Base-by-base conservation (phyloP, 2,113 vertebrate genomes). In the Cryptotis parvus region DNA sequence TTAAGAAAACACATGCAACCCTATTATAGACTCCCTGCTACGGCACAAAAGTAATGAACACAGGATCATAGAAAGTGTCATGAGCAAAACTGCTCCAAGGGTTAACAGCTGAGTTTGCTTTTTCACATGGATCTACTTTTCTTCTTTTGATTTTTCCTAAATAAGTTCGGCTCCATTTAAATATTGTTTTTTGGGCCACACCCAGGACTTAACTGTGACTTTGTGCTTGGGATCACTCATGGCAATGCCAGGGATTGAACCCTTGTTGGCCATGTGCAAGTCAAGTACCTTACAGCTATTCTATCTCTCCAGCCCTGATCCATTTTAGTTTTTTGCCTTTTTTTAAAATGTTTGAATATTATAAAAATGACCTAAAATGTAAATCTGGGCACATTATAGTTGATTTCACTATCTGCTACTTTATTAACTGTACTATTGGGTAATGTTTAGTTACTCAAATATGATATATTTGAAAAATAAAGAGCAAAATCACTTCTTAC, bases 141-240 rank as follows among this genome's bases (percentile, higher is more conserved):
- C 16, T 69, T 72, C 22, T 83, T 94, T 92, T 74, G 49, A 82
- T 88, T 87, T 63, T 84, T 93, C 11, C 41, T 77, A 74, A 84
- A 77, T 89, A 69, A 20, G 45, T 91, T 84, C 33, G 31, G 31
- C 70, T 79, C 37, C 35, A 79, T 89, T 84, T 86, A 61, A 75
- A 9, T 55, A 22, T 58, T 58, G 55, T 58, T 58, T 55, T 58
- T 49, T 49, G 2, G 14, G 14, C 45, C 45, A 58, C 4, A 20
- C 6, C 55, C 22, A 58, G 55, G 20, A 22, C 55, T 58, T 24
- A 58, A 4, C 8, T 24, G 18, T 58, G 55, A 24, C 55, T 58
- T 20, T 58, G 55, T 24, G 22, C 55, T 58, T 18, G 55, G 18
- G 4, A 58, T 20, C 6, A 58, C 20, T 58, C 20, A 24, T 58